These are phyloP conservation scores for Phocides pigmalion DNA, from an alignment of 1,140 invertebrate species.

Conservation along the genomic window DNA sequence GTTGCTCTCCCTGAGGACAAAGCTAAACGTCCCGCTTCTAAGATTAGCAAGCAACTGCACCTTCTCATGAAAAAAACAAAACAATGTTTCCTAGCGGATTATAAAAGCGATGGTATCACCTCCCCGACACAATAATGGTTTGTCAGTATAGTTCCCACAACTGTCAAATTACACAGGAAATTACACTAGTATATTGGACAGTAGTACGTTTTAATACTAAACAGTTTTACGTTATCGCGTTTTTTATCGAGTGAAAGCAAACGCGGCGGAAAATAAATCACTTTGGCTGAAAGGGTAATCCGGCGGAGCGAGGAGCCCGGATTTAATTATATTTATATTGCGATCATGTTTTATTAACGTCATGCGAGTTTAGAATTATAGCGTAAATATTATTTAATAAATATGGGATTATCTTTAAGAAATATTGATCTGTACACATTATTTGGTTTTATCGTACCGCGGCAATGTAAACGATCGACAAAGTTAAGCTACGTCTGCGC, in stretches of 20 bases:
- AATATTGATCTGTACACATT: background rate
- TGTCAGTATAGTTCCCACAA: too few species aligned
- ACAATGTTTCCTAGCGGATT: too few species aligned
- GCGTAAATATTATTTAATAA: constrained; percentile 1
- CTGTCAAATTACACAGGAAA: too few species aligned
- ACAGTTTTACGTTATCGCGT: constrained; percentile 6
- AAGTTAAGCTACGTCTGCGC: too few species aligned
- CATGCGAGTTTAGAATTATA: constrained; percentile 19
- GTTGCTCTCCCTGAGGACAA: too few species aligned
- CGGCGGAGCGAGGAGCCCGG: constrained; percentile 10
- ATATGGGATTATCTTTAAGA: background rate
- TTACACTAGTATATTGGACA: background rate
- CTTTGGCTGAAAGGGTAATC: constrained; percentile 24
- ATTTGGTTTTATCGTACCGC: too few species aligned
- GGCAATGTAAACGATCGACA: too few species aligned
- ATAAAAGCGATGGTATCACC: too few species aligned
- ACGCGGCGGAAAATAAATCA: constrained; percentile 27
- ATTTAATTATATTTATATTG: constrained; percentile 28
- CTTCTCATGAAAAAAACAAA: too few species aligned
- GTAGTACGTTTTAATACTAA: background rate
- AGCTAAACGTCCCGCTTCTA: too few species aligned
- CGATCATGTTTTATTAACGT: constrained; percentile 26
- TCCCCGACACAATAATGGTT: too few species aligned
- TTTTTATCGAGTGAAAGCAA: constrained; percentile 18
- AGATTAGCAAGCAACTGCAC: too few species aligned